Conservation (phyloP, 2,113 vertebrate genomes). For the Labrus mixtus region DNA sequence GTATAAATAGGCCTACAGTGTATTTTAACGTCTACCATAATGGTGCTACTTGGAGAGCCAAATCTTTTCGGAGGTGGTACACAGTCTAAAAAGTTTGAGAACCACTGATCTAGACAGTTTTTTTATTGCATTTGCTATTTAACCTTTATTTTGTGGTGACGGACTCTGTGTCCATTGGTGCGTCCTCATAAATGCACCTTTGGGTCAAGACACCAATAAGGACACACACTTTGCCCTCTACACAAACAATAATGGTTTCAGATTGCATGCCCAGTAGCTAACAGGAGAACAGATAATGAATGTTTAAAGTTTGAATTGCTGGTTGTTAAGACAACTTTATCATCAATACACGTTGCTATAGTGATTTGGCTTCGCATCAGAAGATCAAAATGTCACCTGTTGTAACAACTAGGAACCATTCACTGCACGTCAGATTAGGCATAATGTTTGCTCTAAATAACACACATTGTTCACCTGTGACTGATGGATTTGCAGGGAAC, state of each 20-base stretch:
- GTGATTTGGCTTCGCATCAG: conserved; percentile 56
- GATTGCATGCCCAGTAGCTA: conserved; percentile 3
- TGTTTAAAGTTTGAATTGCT: conserved; percentile 34
- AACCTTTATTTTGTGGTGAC: no score
- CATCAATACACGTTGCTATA: conserved; percentile 56
- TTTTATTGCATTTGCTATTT: no score
- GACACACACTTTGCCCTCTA: neutral
- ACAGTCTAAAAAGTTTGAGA: no score
- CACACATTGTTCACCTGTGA: conserved; percentile 62
- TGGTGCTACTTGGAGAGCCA: no score
- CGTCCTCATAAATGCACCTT: no score
- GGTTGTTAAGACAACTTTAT: conserved; percentile 45
- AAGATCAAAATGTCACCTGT: conserved; percentile 55
- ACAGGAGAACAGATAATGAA: conserved; percentile 34
- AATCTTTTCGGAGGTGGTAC: no score
- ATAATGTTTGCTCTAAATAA: conserved; percentile 65
- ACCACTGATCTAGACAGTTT: no score
- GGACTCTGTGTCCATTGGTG: no score
- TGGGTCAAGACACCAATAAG: no score
- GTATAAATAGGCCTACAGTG: no score
- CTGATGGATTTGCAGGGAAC: conserved; percentile 61
- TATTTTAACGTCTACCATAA: no score
- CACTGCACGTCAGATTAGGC: conserved; percentile 53
- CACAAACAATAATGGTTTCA: neutral
- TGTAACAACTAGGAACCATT: conserved; percentile 24